Evolutionary conservation across 2,113 vertebrate species (phyloP).

Genomic region (Tapirus terrestris): DNA sequence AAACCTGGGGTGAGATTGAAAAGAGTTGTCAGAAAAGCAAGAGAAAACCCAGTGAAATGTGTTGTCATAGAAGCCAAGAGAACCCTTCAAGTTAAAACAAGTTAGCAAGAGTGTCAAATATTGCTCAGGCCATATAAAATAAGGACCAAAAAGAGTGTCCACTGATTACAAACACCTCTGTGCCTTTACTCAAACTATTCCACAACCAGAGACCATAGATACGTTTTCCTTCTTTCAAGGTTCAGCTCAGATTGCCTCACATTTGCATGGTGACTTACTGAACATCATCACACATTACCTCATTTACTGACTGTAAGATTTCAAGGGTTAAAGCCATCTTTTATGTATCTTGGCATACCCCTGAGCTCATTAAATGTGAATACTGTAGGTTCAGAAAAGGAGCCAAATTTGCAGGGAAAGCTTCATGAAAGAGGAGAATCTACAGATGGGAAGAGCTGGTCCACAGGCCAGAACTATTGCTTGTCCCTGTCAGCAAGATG

Average conservation of each 20-base stretch:
- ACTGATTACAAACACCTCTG: neutral
- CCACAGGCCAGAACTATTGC: neutral
- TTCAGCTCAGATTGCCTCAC: slow-evolving; percentile 16
- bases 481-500: neutral
- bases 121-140: neutral
- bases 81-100: neutral
- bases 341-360: neutral
- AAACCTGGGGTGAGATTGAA: neutral
- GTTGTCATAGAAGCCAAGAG: neutral
- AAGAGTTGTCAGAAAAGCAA: neutral
- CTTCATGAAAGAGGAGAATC: slow-evolving; percentile 6
- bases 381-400: slow-evolving; percentile 11
- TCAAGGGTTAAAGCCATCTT: slow-evolving; percentile 9
- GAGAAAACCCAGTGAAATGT: neutral
- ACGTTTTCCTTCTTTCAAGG: slow-evolving; percentile 37
- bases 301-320: neutral
- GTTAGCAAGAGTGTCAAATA: neutral
- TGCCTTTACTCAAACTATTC: neutral
- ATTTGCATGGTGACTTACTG: neutral
- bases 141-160: neutral
- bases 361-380: slow-evolving; percentile 53
- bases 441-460: neutral
- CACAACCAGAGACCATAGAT: slow-evolving; percentile 7
- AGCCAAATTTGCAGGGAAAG: neutral
- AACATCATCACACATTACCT: slow-evolving; percentile 39